A percentile compares a stretch with the other conserved stretches of the same genome.
phyloP scores from a whole-genome alignment of 2,797 vertebrate species.

The Linurgus olivaceus region DNA sequence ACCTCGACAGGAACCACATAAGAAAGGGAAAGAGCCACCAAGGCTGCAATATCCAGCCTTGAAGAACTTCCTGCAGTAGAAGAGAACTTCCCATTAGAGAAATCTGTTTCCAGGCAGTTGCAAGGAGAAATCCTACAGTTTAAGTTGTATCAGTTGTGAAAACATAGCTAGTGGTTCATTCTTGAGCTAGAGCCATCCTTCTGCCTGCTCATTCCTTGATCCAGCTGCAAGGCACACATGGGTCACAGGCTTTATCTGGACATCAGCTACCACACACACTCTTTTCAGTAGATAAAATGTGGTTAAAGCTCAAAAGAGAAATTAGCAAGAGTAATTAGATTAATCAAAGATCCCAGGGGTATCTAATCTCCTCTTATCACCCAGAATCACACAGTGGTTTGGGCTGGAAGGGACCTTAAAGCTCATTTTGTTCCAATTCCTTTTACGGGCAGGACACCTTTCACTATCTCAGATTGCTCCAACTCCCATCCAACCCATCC shows the following conservation, averaged over 20 bases:
- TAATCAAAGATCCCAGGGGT: background rate
- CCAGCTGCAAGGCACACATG: accelerated
- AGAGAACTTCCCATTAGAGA: background rate
- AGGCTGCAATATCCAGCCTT: background rate
- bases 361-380: background rate
- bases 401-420: background rate
- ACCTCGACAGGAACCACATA: background rate
- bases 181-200: background rate
- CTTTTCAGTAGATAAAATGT: background rate
- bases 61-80: background rate
- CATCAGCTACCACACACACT: background rate
- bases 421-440: background rate
- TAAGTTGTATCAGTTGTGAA: background rate
- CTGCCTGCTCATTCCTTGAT: background rate
- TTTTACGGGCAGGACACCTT: background rate
- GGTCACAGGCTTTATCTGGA: background rate
- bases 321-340: background rate
- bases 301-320: background rate
- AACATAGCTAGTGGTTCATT: background rate
- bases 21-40: background rate
- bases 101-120: background rate
- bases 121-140: background rate
- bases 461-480: background rate
- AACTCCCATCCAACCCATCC: background rate
- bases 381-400: background rate